These are phyloP conservation scores for Teleopsis dalmanni DNA, from an alignment of 1,140 invertebrate genomes.

Conservation along the genomic window DNA sequence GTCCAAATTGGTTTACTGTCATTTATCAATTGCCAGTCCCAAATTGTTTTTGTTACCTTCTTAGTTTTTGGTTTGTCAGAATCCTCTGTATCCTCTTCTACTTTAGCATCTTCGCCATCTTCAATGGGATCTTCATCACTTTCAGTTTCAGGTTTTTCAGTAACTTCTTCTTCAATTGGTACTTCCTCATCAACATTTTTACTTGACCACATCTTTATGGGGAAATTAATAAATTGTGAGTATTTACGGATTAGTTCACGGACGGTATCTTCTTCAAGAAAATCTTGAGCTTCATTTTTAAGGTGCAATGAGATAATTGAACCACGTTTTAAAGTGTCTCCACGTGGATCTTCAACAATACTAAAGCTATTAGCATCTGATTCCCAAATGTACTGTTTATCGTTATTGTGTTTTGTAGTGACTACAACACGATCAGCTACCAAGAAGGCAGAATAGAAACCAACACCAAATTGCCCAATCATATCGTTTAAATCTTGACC, in stretches of 20 bases:
- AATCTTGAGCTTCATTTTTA: slow-evolving; percentile 96
- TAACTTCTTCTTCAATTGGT: slow-evolving; percentile 51
- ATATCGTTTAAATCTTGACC: slow-evolving; percentile 67
- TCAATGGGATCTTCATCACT: slow-evolving; percentile 44
- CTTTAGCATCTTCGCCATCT: slow-evolving; percentile 56
- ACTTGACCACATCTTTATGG: slow-evolving; percentile 93
- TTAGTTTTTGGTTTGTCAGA: slow-evolving; percentile 81
- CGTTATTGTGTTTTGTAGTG: slow-evolving; percentile 92
- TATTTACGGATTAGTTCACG: slow-evolving; percentile 92
- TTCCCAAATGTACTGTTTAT: slow-evolving; percentile 97
- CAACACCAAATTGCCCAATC: slow-evolving; percentile 95
- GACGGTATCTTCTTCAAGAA: slow-evolving; percentile 86
- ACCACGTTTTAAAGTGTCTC: slow-evolving; percentile 81
- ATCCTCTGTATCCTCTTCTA: slow-evolving; percentile 64
- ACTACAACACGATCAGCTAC: slow-evolving; percentile 87
- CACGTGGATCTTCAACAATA: slow-evolving; percentile 89
- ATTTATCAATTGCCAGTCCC: slow-evolving; percentile 97
- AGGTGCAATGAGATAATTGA: slow-evolving; percentile 77
- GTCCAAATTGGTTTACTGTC: slow-evolving; percentile 98
- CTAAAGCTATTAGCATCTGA: slow-evolving; percentile 85
- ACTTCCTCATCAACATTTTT: slow-evolving; percentile 86
- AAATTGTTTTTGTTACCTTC: slow-evolving; percentile 91
- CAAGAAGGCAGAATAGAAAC: slow-evolving; percentile 96
- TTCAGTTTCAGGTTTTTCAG: slow-evolving; percentile 22
- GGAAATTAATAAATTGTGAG: slow-evolving; percentile 99